Evolutionary conservation across 2,113 vertebrate species (phyloP).

Genomic region (Mus spicilegus): DNA sequence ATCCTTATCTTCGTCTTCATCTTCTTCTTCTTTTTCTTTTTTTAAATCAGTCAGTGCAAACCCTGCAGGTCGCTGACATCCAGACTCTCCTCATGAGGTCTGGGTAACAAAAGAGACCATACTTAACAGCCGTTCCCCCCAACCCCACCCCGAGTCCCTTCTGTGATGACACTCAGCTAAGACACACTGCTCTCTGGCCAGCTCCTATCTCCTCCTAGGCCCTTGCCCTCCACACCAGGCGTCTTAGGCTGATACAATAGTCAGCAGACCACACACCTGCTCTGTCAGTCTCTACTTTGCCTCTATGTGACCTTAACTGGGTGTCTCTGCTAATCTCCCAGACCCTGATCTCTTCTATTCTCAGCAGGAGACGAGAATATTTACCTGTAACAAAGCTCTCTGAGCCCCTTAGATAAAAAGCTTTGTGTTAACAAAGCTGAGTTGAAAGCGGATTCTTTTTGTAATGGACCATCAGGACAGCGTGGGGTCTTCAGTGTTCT

Average conservation of each 20-base stretch:
- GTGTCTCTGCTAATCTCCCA: conserved; percentile 67
- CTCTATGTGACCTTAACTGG: conserved; percentile 70
- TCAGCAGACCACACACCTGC: conserved; percentile 71
- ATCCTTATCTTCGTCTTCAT: too few relatives aligned
- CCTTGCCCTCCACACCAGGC: not conserved
- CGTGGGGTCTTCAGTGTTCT: conserved; percentile 28
- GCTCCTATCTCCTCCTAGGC: not conserved
- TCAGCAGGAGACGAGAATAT: conserved; percentile 74
- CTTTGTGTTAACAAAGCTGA: conserved; percentile 72
- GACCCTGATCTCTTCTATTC: conserved; percentile 67
- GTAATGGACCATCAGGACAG: not conserved
- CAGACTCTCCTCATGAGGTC: conserved; percentile 22
- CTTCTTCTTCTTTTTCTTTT: too few relatives aligned
- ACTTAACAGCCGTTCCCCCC: too few relatives aligned
- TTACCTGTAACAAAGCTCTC: conserved; percentile 78
- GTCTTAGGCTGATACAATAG: conserved; percentile 56
- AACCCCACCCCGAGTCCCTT: not conserved
- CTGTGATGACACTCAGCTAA: not conserved
- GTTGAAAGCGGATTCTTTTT: conserved; percentile 48
- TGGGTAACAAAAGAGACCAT: not conserved
- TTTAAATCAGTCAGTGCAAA: not conserved
- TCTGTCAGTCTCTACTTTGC: conserved; percentile 51
- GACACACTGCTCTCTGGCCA: not conserved
- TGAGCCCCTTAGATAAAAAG: conserved; percentile 76
- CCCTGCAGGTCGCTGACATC: not conserved